A percentile compares a stretch with the other conserved stretches of the same genome.
Conservation (phyloP, 2,888 invertebrate species). For the Cosmopolites sordidus region DNA sequence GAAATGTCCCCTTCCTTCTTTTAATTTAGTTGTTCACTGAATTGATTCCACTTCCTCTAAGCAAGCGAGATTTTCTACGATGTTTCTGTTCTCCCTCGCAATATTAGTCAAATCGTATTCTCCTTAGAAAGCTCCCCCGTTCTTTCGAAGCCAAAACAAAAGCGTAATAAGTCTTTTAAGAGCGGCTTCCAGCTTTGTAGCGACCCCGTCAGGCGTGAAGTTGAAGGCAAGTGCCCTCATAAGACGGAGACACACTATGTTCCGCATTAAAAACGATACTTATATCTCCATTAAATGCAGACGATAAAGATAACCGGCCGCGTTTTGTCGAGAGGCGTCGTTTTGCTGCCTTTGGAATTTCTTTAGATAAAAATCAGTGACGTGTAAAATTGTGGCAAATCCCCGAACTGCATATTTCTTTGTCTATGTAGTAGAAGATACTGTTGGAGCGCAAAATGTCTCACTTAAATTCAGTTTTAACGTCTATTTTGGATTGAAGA, state of each 20-base stretch:
- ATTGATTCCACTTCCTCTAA: too few species aligned
- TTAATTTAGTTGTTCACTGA: too few species aligned
- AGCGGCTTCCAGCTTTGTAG: slow-evolving; percentile 23
- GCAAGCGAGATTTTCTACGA: too few species aligned
- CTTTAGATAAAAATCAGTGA: slow-evolving; percentile 16
- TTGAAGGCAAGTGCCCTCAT: slow-evolving; percentile 24
- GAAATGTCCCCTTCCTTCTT: too few species aligned
- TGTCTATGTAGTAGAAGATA: slow-evolving; percentile 4
- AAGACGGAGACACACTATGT: slow-evolving; percentile 24
- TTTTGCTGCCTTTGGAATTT: slow-evolving; percentile 8
- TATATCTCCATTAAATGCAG: slow-evolving; percentile 22
- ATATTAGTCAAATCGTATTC: slow-evolving; percentile 12
- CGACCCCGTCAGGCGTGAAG: slow-evolving; percentile 25
- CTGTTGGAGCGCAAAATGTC: not conserved
- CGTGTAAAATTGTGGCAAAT: slow-evolving; percentile 16
- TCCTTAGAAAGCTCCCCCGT: slow-evolving; percentile 20
- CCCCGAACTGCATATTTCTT: slow-evolving; percentile 5
- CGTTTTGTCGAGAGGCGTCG: not conserved
- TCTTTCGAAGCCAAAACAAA: slow-evolving; percentile 23
- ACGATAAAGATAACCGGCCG: not conserved
- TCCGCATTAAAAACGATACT: slow-evolving; percentile 26
- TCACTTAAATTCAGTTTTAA: not conserved
- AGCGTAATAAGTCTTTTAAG: slow-evolving; percentile 27
- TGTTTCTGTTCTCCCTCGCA: too few species aligned
- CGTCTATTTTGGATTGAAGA: not conserved